Evolutionary conservation across 64 coral and sea anemone genomes (phyloP).

Genomic region (Stichodactyla helianthus): DNA sequence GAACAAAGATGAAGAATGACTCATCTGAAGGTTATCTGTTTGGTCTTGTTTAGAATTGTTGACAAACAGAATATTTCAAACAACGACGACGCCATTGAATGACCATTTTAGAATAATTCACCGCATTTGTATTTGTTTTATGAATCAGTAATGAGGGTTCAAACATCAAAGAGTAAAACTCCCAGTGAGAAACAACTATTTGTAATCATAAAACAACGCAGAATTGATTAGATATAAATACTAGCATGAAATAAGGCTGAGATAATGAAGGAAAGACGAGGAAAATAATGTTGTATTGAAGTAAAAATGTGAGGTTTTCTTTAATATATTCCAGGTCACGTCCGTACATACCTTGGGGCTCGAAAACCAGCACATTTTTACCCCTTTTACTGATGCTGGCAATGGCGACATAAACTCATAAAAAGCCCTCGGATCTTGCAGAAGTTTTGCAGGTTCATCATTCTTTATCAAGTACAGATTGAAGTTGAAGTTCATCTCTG

Average conservation of each 20-base stretch:
- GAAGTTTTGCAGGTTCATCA: background rate
- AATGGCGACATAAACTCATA: constrained; percentile 21
- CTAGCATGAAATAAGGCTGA: background rate
- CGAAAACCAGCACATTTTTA: constrained; percentile 22
- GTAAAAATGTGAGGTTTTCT: background rate
- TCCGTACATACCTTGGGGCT: constrained; percentile 22
- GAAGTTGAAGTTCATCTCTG: constrained; percentile 27
- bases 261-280: background rate
- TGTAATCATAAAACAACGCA: background rate
- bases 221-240: background rate
- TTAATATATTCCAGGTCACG: constrained; percentile 5
- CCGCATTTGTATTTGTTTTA: background rate
- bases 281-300: background rate
- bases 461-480: constrained; percentile 24
- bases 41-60: background rate
- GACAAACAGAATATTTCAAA: background rate
- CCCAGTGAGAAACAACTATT: background rate
- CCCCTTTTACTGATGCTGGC: background rate
- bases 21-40: background rate
- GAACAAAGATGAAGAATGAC: too few species aligned
- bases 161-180: constrained; percentile 4
- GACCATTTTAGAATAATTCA: background rate
- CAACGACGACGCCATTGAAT: background rate
- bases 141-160: background rate
- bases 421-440: constrained; percentile 31